phyloP scores from a whole-genome alignment of 2,797 vertebrate genomes.

The Ataeniobius toweri region DNA sequence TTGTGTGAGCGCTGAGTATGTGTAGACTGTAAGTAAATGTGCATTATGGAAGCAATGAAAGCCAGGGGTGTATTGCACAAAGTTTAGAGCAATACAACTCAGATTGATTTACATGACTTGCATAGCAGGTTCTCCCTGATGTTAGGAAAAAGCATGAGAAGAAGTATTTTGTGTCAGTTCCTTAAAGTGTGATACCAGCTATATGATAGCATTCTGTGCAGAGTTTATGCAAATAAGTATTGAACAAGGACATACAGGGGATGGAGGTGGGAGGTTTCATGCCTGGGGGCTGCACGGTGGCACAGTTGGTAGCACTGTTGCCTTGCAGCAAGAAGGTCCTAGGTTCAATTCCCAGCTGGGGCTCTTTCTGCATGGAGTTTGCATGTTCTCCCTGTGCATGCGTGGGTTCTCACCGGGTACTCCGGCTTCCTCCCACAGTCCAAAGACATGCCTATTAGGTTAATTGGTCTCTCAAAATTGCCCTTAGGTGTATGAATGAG shows the following conservation, averaged over 20 bases:
- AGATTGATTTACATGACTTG: constrained; percentile 83
- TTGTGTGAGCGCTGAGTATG: constrained; percentile 49
- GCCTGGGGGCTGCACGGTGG: too few species aligned
- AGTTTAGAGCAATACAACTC: constrained; percentile 83
- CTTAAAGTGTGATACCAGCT: constrained; percentile 61
- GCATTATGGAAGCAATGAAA: constrained; percentile 79
- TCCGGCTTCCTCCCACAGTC: too few species aligned
- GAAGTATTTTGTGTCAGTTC: constrained; percentile 60
- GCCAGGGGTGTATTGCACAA: constrained; percentile 82
- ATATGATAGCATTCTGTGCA: constrained; percentile 22
- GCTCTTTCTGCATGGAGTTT: too few species aligned
- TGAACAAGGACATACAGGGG: neutral
- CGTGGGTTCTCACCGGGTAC: too few species aligned
- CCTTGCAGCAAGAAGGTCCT: too few species aligned
- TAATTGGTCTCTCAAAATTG: too few species aligned
- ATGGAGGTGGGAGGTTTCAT: too few species aligned
- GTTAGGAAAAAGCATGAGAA: constrained; percentile 76
- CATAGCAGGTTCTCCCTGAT: constrained; percentile 52
- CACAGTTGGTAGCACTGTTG: too few species aligned
- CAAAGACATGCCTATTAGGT: too few species aligned
- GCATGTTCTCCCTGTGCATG: too few species aligned
- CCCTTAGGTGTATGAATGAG: too few species aligned
- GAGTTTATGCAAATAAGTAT: constrained; percentile 22
- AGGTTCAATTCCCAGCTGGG: too few species aligned
- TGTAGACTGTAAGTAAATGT: constrained; percentile 82